phyloP scores from a whole-genome alignment of 2,888 invertebrate genomes.

The Acrocyrtus sp. region DNA sequence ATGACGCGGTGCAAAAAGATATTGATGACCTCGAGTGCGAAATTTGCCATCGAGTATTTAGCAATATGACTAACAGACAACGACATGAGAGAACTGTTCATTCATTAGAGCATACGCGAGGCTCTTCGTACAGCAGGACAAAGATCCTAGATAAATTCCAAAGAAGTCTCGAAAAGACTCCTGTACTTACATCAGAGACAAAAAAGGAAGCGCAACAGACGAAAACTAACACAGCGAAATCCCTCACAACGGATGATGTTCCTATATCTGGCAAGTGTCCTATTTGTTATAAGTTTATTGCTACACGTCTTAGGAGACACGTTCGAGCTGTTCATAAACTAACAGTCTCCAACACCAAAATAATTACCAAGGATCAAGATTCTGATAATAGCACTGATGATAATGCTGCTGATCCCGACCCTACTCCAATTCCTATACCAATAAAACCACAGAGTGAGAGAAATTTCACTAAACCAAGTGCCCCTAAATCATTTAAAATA shows the following conservation, averaged over 20 bases:
- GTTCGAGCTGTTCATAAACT: conserved; percentile 18
- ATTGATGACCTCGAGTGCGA: conserved; percentile 23
- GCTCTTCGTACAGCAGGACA: no score
- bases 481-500: conserved; percentile 35
- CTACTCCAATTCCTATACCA: no score
- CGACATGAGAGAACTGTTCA: conserved; percentile 24
- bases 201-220: background rate
- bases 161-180: no score
- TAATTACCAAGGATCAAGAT: no score
- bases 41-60: conserved; percentile 28
- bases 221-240: no score
- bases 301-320: conserved; percentile 5
- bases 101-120: conserved; percentile 14
- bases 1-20: background rate
- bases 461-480: no score
- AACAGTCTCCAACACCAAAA: no score
- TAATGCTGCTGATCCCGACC: no score
- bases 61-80: background rate
- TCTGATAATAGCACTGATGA: no score
- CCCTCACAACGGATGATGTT: no score
- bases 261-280: conserved; percentile 16
- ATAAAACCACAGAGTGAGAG: no score
- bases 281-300: conserved; percentile 12
- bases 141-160: no score
- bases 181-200: background rate